phyloP scores from a whole-genome alignment of 2,888 invertebrate genomes.

The Alitta virens region DNA sequence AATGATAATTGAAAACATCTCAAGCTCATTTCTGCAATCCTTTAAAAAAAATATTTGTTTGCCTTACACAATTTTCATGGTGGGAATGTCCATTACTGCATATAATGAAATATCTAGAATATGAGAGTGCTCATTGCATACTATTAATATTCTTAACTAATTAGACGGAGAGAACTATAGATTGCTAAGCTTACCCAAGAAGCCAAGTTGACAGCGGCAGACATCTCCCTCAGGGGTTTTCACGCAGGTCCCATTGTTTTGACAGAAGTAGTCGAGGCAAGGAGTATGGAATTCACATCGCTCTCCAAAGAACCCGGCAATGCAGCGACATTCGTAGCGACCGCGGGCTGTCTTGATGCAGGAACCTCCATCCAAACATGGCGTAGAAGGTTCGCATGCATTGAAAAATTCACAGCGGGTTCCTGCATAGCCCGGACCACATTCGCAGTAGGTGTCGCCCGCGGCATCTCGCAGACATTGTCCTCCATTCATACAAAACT shows the following conservation, averaged over 20 bases:
- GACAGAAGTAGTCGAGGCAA: conserved; percentile 14
- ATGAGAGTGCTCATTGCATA: too few relatives aligned
- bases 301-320: conserved; percentile 27
- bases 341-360: conserved; percentile 19
- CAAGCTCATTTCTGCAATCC: too few relatives aligned
- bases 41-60: too few relatives aligned
- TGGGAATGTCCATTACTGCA: too few relatives aligned
- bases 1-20: too few relatives aligned
- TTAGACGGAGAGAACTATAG: too few relatives aligned
- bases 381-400: conserved; percentile 18
- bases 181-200: conserved; percentile 21
- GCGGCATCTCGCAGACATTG: conserved; percentile 11
- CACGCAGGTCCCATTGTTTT: conserved; percentile 25
- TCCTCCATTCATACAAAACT: conserved; percentile 26
- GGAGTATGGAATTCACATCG: conserved; percentile 27
- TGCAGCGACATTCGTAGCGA: conserved; percentile 27
- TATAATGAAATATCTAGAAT: too few relatives aligned
- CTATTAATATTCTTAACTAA: too few relatives aligned
- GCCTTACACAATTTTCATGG: too few relatives aligned
- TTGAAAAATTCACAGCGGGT: conserved; percentile 24
- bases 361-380: conserved; percentile 19
- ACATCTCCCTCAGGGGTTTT: conserved; percentile 4
- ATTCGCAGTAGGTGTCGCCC: conserved; percentile 20
- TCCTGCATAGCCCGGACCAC: conserved; percentile 25
- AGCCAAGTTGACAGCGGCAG: conserved; percentile 23